Percentiles rank a stretch among this genome's conserved stretches.
phyloP scores from a whole-genome alignment of 2,888 invertebrate species.

The Athalia cordata region DNA sequence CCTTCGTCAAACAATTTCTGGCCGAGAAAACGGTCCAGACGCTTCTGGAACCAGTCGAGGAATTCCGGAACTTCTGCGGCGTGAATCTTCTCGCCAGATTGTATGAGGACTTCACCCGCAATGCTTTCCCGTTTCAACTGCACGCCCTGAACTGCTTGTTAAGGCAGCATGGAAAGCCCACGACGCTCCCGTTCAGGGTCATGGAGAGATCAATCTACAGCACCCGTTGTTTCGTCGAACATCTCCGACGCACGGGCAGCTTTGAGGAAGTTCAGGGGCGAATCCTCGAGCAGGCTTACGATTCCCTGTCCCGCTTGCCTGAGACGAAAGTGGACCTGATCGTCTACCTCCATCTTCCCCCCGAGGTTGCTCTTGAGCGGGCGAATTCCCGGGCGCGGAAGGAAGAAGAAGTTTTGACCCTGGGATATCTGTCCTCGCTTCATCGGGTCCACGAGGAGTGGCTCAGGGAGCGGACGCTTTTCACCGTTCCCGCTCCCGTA shows the following conservation, averaged over 20 bases:
- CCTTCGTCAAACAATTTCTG: not conserved
- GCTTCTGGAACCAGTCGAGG: not conserved
- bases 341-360: not conserved
- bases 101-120: not conserved
- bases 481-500: not conserved
- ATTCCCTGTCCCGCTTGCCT: no score
- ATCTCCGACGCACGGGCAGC: not conserved
- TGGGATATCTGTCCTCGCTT: not conserved
- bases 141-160: not conserved
- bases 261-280: not conserved
- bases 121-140: not conserved
- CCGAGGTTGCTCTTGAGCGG: not conserved
- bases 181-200: not conserved
- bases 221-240: not conserved
- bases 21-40: not conserved
- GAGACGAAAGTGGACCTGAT: not conserved
- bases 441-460: not conserved
- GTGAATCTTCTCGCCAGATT: not conserved
- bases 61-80: not conserved
- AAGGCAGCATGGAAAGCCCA: not conserved
- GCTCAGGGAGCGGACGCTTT: not conserved
- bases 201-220: constrained; percentile 2
- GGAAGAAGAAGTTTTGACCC: not conserved
- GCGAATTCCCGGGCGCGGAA: not conserved
- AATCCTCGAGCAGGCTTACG: not conserved